Evolutionary conservation across 2,797 vertebrate species (phyloP), one percentile per base, ranked within the genome.

Genomic region (Otolemur crassicaudatus): DNA sequence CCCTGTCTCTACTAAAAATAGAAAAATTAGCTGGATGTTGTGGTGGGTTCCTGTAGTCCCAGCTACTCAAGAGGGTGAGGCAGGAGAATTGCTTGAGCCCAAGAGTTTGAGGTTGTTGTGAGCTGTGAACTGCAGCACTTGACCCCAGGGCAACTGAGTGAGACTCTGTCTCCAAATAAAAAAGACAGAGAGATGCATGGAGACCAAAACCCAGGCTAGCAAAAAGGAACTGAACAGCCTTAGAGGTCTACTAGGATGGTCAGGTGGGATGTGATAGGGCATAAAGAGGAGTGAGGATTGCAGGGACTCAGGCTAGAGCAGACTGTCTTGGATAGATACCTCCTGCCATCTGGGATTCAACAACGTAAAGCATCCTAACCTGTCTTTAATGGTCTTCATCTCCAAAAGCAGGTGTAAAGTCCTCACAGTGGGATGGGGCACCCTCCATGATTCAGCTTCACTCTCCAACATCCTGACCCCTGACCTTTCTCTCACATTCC

Each of bases 231-330:
- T 17, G 53, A 17, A 34, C 3, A 5, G 19, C 20, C 46, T 23
- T 49, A 16, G 76, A 31, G 40, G 12, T n/a, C 16, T 20, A 12
- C 27, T 34, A 73, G 29, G 7, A n/a, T 2, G 70, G 14, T 23
- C 49, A 22, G 0, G 14, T 1, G 22, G 3, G 29, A 29, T 0
- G 1, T 0, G 20, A 70, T 72, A 56, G 27, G 2, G 49, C 88
- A 69, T n/a, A 87, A 29, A 23, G 23, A 75, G 40, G 63, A 16
- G 20, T 40, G 25, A 70, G 58, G 23, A 49, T 13, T n/a, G 16
- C 16, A 43, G 29, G 58, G 43, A 61, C 53, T 65, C 46, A 73
- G 76, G 67, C 58, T 13, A 34, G 69, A 80, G 67, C 20, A 53
- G 31, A 40, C 0, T 60, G 43, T 49, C 10, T 58, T 25, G 31